These are phyloP conservation scores for Oscheius sp. DNA, from an alignment of 2,888 invertebrate genomes.

Conservation along the genomic window DNA sequence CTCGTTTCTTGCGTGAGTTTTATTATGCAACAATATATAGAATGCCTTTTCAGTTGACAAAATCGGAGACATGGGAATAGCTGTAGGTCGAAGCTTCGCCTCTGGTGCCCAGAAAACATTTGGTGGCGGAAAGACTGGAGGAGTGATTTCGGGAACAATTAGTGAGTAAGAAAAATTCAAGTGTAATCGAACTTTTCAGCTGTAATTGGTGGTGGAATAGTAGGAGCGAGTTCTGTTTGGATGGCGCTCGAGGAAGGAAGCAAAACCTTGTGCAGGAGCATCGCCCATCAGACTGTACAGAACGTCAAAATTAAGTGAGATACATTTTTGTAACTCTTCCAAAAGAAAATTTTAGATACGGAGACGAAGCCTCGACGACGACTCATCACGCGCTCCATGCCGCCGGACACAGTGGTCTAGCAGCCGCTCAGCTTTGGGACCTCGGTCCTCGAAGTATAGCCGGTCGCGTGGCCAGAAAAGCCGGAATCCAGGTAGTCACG, in stretches of 20 bases:
- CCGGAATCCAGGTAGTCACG: conserved; percentile 76
- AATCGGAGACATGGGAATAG: conserved; percentile 81
- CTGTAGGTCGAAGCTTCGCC: conserved; percentile 81
- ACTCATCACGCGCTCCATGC: conserved; percentile 81
- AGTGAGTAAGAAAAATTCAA: conserved; percentile 26
- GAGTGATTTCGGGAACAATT: conserved; percentile 58
- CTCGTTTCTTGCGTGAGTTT: conserved; percentile 79
- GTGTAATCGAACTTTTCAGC: conserved; percentile 39
- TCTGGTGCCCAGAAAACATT: conserved; percentile 76
- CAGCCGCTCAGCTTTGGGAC: conserved; percentile 80
- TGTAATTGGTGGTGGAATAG: conserved; percentile 67
- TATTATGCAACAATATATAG: background rate
- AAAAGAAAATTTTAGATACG: conserved; percentile 78
- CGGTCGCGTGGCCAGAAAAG: conserved; percentile 80
- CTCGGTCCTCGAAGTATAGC: conserved; percentile 82
- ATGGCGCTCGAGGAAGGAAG: conserved; percentile 82
- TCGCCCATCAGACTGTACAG: conserved; percentile 83
- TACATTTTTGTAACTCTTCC: background rate
- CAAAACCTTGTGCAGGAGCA: conserved; percentile 78
- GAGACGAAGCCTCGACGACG: conserved; percentile 80
- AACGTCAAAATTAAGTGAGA: conserved; percentile 82
- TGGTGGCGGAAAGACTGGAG: conserved; percentile 67
- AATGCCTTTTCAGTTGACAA: conserved; percentile 74
- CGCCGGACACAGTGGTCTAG: conserved; percentile 81
- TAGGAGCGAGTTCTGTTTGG: conserved; percentile 79